Base-by-base conservation (phyloP, 2,797 vertebrate species). In the Syngnathus acus region DNA sequence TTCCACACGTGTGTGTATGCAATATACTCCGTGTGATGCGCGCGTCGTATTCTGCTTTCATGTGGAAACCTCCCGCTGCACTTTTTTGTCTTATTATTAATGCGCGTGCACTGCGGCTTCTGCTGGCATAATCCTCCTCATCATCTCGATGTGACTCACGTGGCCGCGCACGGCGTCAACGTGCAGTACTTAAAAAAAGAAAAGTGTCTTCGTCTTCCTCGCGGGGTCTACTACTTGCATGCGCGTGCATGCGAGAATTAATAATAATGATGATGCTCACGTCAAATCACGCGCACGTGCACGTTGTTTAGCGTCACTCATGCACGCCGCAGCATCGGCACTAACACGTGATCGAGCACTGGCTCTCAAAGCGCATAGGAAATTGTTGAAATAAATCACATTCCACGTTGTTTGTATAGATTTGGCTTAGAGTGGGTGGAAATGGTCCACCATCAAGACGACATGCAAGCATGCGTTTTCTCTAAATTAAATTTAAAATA, bases 71-170 rank as follows among this genome's bases (percentile, higher is more conserved):
- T 57, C 26, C 13, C 0, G 14, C 38, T 40, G 38, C 57, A 59
- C 59, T 62, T 57, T 54, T 62, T 62, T 23, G 38, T 47, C 23
- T 50, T 37, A 6, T 38, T 64, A 37, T 72, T 72, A 80, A 74
- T 81, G 69, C 71, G 69, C 75, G 67, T 68, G 71, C 66, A 81
- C 45, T 57, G 73, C 72, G 60, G 71, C 55, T 58, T 68, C 50
- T 66, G 72, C 54, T 58, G 65, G 48, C 65, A 62, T 62, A 45
- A 45, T 62, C 60, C 40, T 62, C 60, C 21, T 62, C 60, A 78
- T 80, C 19, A 48, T 19, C 60, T 62, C 39, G 81, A 75, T 79
- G 64, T 75, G 77, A 74, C 74, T 73, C 75, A 71, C 79, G 69
- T 69, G 76, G 74, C 32, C 72, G 19, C 72, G 59, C 51, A 65